phyloP scores from a whole-genome alignment of 2,797 vertebrate genomes.

The Myotis vivesi region DNA sequence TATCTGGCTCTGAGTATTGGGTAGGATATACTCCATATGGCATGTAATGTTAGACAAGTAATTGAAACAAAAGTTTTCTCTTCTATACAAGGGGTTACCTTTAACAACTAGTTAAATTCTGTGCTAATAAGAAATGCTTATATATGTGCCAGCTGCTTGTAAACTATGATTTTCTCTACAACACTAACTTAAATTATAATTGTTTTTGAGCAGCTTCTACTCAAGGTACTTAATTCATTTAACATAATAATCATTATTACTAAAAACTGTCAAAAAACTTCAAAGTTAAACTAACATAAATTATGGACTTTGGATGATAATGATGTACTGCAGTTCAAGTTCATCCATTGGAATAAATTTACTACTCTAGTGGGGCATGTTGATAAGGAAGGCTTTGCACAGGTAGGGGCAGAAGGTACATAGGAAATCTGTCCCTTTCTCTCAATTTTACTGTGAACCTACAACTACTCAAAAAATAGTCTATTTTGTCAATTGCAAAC shows the following conservation, averaged over 20 bases:
- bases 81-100: not conserved
- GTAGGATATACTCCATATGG: not conserved
- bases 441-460: not conserved
- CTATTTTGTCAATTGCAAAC: not conserved
- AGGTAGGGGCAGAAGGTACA: accelerated
- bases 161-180: not conserved
- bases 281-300: not conserved
- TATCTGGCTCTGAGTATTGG: not conserved
- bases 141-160: not conserved
- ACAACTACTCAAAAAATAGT: not conserved
- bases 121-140: not conserved
- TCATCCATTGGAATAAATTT: not conserved
- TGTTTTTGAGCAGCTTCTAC: not conserved
- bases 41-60: not conserved
- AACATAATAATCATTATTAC: not conserved
- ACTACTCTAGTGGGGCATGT: accelerated
- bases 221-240: not conserved
- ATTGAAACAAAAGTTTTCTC: not conserved
- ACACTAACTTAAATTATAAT: not conserved
- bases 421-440: not conserved
- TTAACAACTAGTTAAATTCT: not conserved
- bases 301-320: not conserved
- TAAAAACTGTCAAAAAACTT: not conserved
- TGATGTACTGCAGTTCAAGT: not conserved
- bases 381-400: not conserved